Percentiles rank a stretch among this genome's conserved stretches.
These are phyloP conservation scores for Polymixis lichenea DNA, from an alignment of 2,888 invertebrate genomes.

Conservation along the genomic window DNA sequence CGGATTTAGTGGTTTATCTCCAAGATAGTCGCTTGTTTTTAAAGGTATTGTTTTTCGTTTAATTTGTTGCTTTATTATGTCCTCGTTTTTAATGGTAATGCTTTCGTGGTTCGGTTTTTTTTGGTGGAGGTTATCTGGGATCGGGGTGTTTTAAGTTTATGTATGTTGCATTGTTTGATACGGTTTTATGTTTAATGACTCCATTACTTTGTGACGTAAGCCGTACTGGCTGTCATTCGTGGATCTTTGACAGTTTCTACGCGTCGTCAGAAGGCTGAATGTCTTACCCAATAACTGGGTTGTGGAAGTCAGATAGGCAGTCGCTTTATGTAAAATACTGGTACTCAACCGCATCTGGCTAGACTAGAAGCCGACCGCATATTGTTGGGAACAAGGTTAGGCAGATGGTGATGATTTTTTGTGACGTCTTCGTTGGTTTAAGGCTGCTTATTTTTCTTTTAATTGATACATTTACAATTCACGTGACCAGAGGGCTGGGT, in stretches of 20 bases:
- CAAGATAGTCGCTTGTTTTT: slow-evolving; percentile 58
- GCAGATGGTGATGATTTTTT: not conserved
- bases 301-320: too few species aligned
- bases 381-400: too few species aligned
- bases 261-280: too few species aligned
- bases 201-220: slow-evolving; percentile 26
- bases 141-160: slow-evolving; percentile 48
- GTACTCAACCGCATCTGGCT: too few species aligned
- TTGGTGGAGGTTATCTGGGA: slow-evolving; percentile 49
- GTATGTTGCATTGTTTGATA: slow-evolving; percentile 36
- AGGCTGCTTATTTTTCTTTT: too few species aligned
- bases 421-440: not conserved
- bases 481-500: too few species aligned
- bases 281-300: too few species aligned
- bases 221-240: too few species aligned
- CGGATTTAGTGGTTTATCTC: slow-evolving; percentile 61
- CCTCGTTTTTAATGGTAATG: slow-evolving; percentile 61
- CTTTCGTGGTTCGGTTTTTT: slow-evolving; percentile 41
- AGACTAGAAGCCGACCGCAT: too few species aligned
- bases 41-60: slow-evolving; percentile 55
- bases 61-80: slow-evolving; percentile 68
- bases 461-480: too few species aligned
- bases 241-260: too few species aligned
- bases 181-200: slow-evolving; percentile 46
- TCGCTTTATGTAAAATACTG: too few species aligned